phyloP scores from a whole-genome alignment of 2,888 invertebrate species.

The Mesorhabditis spiculigera region DNA sequence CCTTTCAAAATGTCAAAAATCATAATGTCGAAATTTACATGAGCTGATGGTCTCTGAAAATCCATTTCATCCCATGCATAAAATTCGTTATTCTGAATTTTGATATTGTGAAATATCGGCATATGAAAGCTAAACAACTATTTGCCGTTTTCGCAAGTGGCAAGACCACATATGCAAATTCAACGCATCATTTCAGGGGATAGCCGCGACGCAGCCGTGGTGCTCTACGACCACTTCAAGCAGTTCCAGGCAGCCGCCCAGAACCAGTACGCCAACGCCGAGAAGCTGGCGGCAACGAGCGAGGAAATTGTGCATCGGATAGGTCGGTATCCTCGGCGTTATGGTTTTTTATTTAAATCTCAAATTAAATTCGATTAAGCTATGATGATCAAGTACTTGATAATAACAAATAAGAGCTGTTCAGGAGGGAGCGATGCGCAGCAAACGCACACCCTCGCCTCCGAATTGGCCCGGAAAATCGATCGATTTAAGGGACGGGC shows the following conservation, averaged over 20 bases:
- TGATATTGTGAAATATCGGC: no score
- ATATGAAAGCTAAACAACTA: no score
- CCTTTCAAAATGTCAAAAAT: no score
- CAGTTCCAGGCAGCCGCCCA: conserved; percentile 49
- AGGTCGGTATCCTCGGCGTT: conserved; percentile 8
- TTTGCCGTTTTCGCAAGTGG: not conserved
- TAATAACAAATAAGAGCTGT: not conserved
- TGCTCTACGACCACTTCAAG: conserved; percentile 36
- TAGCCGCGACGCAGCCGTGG: conserved; percentile 25
- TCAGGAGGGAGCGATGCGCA: not conserved
- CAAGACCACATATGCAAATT: no score
- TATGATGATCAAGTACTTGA: no score
- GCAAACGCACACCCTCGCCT: not conserved
- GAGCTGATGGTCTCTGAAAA: no score
- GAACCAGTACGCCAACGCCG: conserved; percentile 49
- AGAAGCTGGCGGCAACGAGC: conserved; percentile 40
- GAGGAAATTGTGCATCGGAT: conserved; percentile 16
- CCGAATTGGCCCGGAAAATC: not conserved
- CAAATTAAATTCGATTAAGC: no score
- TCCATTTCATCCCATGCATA: no score
- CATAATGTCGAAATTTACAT: no score
- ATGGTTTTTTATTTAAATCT: no score
- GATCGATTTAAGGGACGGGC: conserved; percentile 1
- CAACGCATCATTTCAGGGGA: conserved; percentile 20
- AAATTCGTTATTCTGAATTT: no score